These are phyloP conservation scores for Prionace glauca DNA, from an alignment of 2,797 vertebrate species.

Conservation along the genomic window DNA sequence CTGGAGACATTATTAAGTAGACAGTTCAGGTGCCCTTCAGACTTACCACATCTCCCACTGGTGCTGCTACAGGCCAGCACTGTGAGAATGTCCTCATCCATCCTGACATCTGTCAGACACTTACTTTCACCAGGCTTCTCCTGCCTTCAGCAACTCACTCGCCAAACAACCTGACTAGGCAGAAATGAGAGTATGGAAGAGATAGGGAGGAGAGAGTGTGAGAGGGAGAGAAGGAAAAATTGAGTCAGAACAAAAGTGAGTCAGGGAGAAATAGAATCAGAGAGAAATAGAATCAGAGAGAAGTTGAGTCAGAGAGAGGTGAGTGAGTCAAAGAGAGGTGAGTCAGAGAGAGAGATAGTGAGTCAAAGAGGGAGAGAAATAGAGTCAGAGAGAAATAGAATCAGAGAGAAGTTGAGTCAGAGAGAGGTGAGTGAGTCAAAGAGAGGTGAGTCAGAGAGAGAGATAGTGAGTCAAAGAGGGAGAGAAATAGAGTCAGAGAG, in stretches of 20 bases:
- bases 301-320: constrained; percentile 38
- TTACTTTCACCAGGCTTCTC: constrained; percentile 54
- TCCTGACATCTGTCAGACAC: constrained; percentile 52
- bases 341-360: constrained; percentile 35
- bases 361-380: constrained; percentile 43
- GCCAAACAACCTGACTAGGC: constrained; percentile 69
- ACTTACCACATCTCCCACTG: neutral
- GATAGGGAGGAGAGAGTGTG: constrained; percentile 45
- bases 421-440: too few species aligned
- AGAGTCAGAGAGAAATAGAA: constrained; percentile 41
- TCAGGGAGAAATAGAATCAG: constrained; percentile 45
- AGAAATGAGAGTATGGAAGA: constrained; percentile 47
- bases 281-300: constrained; percentile 41
- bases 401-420: constrained; percentile 37
- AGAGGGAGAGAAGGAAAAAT: constrained; percentile 52
- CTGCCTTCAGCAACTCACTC: constrained; percentile 73
- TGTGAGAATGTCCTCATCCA: too few species aligned
- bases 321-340: too few species aligned
- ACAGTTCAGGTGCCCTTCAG: neutral
- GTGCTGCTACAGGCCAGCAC: too few species aligned
- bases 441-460: constrained; percentile 41
- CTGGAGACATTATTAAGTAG: neutral
- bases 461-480: neutral
- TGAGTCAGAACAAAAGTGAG: neutral
- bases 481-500: constrained; percentile 46